A percentile compares a stretch with the other conserved stretches of the same genome.
Evolutionary conservation across 2,797 vertebrate genomes (phyloP).

Genomic region (Otolemur crassicaudatus): DNA sequence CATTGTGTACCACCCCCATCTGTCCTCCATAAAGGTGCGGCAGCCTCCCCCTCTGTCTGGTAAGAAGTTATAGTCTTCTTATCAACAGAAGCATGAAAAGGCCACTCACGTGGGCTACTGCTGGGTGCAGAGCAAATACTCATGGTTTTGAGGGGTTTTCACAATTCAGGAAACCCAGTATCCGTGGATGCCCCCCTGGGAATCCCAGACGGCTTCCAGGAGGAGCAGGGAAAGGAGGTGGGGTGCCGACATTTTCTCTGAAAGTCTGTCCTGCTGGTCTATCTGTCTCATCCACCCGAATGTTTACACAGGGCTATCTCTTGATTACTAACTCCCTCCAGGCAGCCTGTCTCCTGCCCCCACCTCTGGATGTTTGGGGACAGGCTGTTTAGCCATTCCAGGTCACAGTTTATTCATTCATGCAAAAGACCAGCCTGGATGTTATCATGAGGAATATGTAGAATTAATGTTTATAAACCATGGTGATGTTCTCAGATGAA

Average conservation of each 20-base stretch:
- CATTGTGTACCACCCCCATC: neutral
- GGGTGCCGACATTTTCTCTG: neutral
- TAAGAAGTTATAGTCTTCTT: slow-evolving; percentile 39
- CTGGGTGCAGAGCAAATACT: slow-evolving; percentile 47
- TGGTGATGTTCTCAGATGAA: slow-evolving; percentile 62
- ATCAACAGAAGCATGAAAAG: neutral
- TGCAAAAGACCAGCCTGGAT: slow-evolving; percentile 49
- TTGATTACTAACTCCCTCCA: neutral
- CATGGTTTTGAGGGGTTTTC: slow-evolving; percentile 63
- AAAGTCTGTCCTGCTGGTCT: neutral
- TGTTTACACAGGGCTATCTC: slow-evolving; percentile 54
- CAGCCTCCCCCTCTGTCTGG: neutral
- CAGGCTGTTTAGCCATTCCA: slow-evolving; percentile 16
- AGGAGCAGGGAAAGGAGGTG: slow-evolving; percentile 17
- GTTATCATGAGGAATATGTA: slow-evolving; percentile 50
- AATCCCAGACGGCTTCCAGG: neutral
- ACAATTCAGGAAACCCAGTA: slow-evolving; percentile 61
- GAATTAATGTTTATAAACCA: slow-evolving; percentile 70
- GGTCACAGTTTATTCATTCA: slow-evolving; percentile 60
- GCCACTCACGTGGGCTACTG: neutral
- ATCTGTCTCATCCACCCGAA: slow-evolving; percentile 59
- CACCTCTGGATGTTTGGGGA: neutral
- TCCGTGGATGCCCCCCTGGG: neutral
- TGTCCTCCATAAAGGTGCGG: neutral
- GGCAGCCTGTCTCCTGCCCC: slow-evolving; percentile 34